Evolutionary conservation across 1,140 invertebrate species (phyloP).

Genomic region (Neotoxoptera formosana): DNA sequence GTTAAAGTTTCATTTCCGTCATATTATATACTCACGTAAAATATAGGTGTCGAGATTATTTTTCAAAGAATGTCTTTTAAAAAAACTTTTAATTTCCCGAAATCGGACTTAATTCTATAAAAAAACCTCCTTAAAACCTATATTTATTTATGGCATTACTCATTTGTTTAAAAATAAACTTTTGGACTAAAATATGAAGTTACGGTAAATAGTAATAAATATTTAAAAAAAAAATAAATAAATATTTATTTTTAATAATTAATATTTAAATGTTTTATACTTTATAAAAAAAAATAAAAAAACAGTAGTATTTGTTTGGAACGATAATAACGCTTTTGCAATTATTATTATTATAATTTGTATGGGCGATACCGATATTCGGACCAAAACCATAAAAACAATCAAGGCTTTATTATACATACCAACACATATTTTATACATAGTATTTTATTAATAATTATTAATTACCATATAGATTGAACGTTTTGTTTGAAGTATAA

Average conservation of each 20-base stretch:
- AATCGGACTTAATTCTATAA: not conserved
- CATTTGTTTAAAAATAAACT: not conserved
- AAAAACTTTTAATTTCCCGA: not conserved
- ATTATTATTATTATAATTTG: not conserved
- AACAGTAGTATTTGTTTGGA: not conserved
- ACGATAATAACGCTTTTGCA: not conserved
- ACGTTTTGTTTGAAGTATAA: not conserved
- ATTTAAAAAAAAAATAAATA: too few relatives aligned
- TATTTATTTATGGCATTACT: not conserved
- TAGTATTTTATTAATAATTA: not conserved
- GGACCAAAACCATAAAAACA: not conserved
- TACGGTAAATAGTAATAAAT: too few relatives aligned
- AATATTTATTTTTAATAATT: too few relatives aligned
- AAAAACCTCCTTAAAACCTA: not conserved
- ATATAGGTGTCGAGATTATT: not conserved
- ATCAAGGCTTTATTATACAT: not conserved
- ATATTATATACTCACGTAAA: not conserved
- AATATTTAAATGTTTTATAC: too few relatives aligned
- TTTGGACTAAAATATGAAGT: not conserved
- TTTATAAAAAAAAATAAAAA: too few relatives aligned
- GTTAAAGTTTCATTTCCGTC: constrained; percentile 5
- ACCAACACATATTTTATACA: not conserved
- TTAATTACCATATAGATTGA: not conserved
- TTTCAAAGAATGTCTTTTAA: not conserved
- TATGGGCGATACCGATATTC: not conserved